Percentiles rank a stretch among this genome's conserved stretches.
Conservation (phyloP, 2,113 vertebrate species). For the Lonchura striata region DNA sequence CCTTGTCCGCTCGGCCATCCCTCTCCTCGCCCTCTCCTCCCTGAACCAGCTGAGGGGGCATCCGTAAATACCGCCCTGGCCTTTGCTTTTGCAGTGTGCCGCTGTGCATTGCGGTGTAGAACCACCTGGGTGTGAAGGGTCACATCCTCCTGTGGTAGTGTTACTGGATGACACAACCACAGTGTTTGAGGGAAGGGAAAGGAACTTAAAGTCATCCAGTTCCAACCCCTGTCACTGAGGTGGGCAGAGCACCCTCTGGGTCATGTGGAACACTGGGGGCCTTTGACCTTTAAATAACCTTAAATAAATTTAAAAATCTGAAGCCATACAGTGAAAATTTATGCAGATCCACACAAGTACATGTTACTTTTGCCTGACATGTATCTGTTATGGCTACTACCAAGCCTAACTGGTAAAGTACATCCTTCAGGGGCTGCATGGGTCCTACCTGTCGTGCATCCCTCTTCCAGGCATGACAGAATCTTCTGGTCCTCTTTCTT, state of each 20-base stretch:
- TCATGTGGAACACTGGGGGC: accelerated
- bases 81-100: too few relatives aligned
- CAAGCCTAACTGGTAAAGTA: accelerated
- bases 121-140: accelerated
- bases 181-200: too few relatives aligned
- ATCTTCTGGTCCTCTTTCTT: neutral
- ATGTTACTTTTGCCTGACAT: neutral
- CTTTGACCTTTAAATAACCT: neutral
- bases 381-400: accelerated
- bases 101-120: accelerated
- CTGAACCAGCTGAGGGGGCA: accelerated
- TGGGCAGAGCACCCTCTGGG: too few relatives aligned
- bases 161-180: accelerated
- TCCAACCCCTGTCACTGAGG: neutral
- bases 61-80: accelerated
- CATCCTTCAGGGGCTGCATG: neutral
- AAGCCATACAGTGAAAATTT: neutral
- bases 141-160: accelerated
- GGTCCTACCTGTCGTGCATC: accelerated
- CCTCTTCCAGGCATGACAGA: neutral
- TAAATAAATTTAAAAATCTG: neutral
- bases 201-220: neutral
- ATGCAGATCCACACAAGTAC: neutral
- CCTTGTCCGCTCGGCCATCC: neutral
- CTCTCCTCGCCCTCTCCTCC: neutral